Conservation (phyloP, 2,888 invertebrate genomes). For the Dichetophora obliterata region DNA sequence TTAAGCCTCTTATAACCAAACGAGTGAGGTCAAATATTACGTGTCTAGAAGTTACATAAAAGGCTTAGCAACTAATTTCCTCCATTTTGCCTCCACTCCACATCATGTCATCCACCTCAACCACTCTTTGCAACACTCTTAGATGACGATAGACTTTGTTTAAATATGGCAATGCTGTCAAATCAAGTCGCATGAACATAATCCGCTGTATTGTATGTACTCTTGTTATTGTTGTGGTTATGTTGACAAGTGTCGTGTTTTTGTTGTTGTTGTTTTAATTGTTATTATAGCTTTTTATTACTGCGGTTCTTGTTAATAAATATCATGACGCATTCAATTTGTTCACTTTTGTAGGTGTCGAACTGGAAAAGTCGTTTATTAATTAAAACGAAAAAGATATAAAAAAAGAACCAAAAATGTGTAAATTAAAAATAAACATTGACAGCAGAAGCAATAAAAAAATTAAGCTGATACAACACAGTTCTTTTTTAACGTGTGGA, state of each 20-base stretch:
- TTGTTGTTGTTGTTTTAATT: neutral
- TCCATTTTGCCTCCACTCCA: neutral
- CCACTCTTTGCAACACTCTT: slow-evolving; percentile 23
- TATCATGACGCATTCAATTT: too few relatives aligned
- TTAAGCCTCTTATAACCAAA: slow-evolving; percentile 2
- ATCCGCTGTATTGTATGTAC: too few relatives aligned
- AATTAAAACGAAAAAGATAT: neutral
- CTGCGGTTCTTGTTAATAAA: neutral
- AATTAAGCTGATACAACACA: neutral
- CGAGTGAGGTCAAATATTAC: slow-evolving; percentile 6
- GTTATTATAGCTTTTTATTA: neutral
- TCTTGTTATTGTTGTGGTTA: too few relatives aligned
- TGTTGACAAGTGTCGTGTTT: too few relatives aligned
- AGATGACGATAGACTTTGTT: neutral
- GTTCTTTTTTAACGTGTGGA: neutral
- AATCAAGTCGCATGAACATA: neutral
- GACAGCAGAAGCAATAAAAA: neutral
- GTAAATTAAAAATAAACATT: slow-evolving; percentile 2
- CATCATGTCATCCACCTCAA: slow-evolving; percentile 14
- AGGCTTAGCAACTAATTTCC: slow-evolving; percentile 2
- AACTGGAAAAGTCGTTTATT: slow-evolving; percentile 20
- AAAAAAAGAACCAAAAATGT: neutral
- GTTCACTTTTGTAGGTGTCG: slow-evolving; percentile 19
- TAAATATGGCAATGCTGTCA: neutral
- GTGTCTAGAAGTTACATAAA: neutral